These are phyloP conservation scores for Phortica okadai DNA, from an alignment of 2,888 invertebrate species.

Conservation along the genomic window DNA sequence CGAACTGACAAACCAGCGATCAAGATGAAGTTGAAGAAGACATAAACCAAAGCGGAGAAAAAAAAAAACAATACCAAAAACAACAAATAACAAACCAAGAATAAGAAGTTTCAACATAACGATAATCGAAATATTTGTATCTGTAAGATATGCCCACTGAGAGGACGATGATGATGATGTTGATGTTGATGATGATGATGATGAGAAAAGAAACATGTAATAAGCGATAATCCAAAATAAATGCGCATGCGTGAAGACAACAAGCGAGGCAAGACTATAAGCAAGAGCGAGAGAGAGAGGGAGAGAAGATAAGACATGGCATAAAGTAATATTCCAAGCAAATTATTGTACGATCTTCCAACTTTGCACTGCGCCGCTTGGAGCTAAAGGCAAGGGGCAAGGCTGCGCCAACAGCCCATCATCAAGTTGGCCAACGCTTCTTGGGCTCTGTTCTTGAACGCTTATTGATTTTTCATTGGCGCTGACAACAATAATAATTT, in stretches of 20 bases:
- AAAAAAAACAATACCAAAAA: conserved; percentile 43
- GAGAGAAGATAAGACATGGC: conserved; percentile 2
- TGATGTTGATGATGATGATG: background rate
- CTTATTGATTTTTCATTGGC: conserved; percentile 61
- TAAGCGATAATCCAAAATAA: conserved; percentile 68
- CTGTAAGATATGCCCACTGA: conserved; percentile 6
- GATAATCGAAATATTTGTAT: conserved; percentile 27
- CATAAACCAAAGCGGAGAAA: background rate
- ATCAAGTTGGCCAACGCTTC: conserved; percentile 37
- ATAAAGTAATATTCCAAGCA: background rate
- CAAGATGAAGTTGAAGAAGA: conserved; percentile 30
- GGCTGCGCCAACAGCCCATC: background rate
- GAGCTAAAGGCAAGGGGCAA: background rate
- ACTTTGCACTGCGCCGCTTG: conserved; percentile 2
- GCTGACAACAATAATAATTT: conserved; percentile 43
- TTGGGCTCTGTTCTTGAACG: conserved; percentile 35
- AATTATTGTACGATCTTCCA: background rate
- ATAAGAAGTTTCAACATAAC: conserved; percentile 6
- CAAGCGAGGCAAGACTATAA: conserved; percentile 18
- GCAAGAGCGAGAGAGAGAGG: conserved; percentile 11
- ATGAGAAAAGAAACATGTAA: conserved; percentile 61
- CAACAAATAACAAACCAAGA: background rate
- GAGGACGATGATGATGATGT: background rate
- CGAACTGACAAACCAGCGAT: conserved; percentile 25
- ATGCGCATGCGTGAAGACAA: conserved; percentile 63